phyloP scores from a whole-genome alignment of 2,113 vertebrate species.

The Quiscalus mexicanus region DNA sequence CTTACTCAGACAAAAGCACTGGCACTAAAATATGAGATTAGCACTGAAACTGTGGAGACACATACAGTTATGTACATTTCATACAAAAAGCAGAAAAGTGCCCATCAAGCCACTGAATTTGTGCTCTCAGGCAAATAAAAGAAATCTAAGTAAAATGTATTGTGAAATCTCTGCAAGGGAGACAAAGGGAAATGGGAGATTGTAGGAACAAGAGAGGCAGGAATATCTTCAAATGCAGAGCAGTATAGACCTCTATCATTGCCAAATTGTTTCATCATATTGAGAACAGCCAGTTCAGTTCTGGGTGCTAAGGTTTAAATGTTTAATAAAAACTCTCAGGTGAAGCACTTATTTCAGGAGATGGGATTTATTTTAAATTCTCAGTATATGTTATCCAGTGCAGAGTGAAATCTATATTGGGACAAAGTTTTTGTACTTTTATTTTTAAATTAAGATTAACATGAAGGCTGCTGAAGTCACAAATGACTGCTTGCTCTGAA shows the following conservation, averaged over 20 bases:
- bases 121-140: background rate
- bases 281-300: background rate
- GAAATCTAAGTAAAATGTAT: background rate
- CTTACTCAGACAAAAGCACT: background rate
- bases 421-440: background rate
- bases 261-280: background rate
- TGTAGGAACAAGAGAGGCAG: background rate
- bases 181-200: background rate
- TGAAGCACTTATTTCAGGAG: background rate
- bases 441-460: background rate
- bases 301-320: background rate
- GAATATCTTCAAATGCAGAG: background rate
- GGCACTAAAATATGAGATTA: background rate
- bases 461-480: background rate
- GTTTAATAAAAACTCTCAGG: background rate
- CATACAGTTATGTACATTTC: background rate
- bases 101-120: background rate
- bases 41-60: background rate
- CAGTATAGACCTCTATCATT: background rate
- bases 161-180: background rate
- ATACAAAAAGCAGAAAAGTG: background rate
- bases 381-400: background rate
- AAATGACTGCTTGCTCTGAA: background rate
- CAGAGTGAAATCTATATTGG: background rate
- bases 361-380: background rate